Base-by-base conservation (phyloP, 2,888 invertebrate species). In the Aquatica leii region DNA sequence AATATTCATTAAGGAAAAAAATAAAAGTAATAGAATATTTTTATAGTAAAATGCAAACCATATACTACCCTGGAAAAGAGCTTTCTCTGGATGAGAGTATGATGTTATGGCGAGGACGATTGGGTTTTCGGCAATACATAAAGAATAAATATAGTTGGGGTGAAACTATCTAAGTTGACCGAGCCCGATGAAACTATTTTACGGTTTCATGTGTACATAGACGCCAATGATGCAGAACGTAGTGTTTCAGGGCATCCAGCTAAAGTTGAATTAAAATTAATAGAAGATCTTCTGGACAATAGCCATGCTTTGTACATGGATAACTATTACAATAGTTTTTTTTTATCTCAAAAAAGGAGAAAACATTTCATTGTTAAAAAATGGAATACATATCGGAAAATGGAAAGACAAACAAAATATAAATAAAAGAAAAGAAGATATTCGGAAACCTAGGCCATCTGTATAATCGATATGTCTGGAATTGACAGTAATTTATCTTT, bases 191-290 rank as follows among this genome's bases (percentile, higher is more conserved):
- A 68, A 11, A 59, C 71, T n/a, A 49, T 71, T 40, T 48, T 68
- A 34, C 69, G 71, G 59, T 64, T 73, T 50, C 59, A 64, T 17
- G 55, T 73, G 20, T 74, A 75, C 62, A 70, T 67, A 37, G 73
- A 74, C 46, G 65, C 64, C 40, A 43, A 18, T 12, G 37, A 57
- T 34, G 4, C 5, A 9, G 43, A 55, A n/a, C 17, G 40, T n/a
- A 24, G 14, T 53, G 70, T 70, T 24, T 53, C 48, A 58, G 73
- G 69, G 15, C 75, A 76, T 53, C 49, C 62, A 50, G 24, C 60
- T 40, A 74, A 75, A 55, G 73, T 76, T 9, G 76, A 78, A 2
- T 67, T 74, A 2, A 71, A 75, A 35, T 65, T 78, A 11, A 65
- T 77, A 14, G 71, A 76, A 65, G 73, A 71, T 18, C 74, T 14